Evolutionary conservation across 2,797 vertebrate genomes (phyloP), one percentile per base, ranked within the genome.

Genomic region (Ptychobarbus kaznakovi): DNA sequence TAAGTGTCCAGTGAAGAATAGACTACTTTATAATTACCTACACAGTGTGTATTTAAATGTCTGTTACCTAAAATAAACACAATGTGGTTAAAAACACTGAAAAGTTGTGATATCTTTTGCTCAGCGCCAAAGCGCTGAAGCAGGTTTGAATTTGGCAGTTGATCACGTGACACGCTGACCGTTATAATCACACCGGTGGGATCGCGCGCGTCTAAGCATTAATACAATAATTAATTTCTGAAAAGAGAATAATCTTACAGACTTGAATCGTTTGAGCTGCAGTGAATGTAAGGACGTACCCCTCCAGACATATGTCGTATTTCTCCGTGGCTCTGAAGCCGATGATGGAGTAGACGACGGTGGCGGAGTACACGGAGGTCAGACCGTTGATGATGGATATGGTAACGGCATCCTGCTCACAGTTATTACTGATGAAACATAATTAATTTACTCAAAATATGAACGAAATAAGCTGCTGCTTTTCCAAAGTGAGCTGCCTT

Each of bases 331-430:
- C 97, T 6, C 97, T 95, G 93, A 99, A 99, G 80, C 98, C 98
- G 0, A 99, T 99, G 93, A 99, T 96, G 86, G 97, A 97, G 77
- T 99, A 99, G 85, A 99, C 95, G 22, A 99, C 97, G 0, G 96
- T 98, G 18, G 98, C 98, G 0, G 97, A 94, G 2, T 96, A 99
- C 82, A 99, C 88, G 0, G 98, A 99, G 0, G 97, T 99, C 93
- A 95, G 95, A 51, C 97, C 97, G 0, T 98, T 99, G 90, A 99
- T 95, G 80, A 97, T 13, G 11, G 98, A 97, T 83, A 99, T 96
- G 0, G 96, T 95, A 73, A 99, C 86, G 0, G 98, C 95, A 6
- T 99, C 98, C 91, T 91, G 94, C 92, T 99, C 97, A 83, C 97
- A 99, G 90, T 99, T 98, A 92, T 99, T 99, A 92, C 98, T 99